Evolutionary conservation across 2,888 invertebrate species (phyloP), one percentile per base, ranked within the genome.

Genomic region (Leptinotarsa juncta): DNA sequence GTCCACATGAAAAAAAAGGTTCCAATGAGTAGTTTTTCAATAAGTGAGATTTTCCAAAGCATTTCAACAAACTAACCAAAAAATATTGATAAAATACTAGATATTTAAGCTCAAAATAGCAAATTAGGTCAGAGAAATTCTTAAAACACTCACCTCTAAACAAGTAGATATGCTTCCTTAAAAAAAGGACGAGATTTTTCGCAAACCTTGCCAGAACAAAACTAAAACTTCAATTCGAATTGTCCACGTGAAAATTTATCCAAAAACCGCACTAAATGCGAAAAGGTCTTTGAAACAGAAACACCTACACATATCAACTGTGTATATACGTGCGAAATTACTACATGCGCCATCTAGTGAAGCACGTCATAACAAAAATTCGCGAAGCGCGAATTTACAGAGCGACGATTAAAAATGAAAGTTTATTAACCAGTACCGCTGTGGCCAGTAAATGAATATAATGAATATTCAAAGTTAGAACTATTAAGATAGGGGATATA

Each of bases 81-180:
- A 74, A 79, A 75, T 73, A 71, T 70, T 70, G 53, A 71, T 67
- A 71, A 75, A 78, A 77, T 68, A 67, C 75, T 72, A 73, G 76
- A 75, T 73, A 79, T 71, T 77, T 77, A 49, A 49, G 74, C 78
- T 79, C 77, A 79, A 80, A 80, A 80, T 79, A 80, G 80, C 79
- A 76, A 80, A 80, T 78, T 80, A 80, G 80, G 80, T 80, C 80
- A 80, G 77, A 68, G 77, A 80, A 79, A 79, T 73, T 76, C 62
- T 78, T 65, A 70, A 65, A 74, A 67, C 60, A 72, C 75, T 72
- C 65, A 75, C 75, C 75, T 49, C 57, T 60, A 49, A 66, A 49
- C 57, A 72, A 50, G 12, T 20, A 7, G 23, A 53, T 53, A 48
- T 18, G 26, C 23, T 23, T 55, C n/a, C 16, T 5, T 53, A 16